Base-by-base conservation (phyloP, 2,113 vertebrate species). In the Eubucco bourcierii region DNA sequence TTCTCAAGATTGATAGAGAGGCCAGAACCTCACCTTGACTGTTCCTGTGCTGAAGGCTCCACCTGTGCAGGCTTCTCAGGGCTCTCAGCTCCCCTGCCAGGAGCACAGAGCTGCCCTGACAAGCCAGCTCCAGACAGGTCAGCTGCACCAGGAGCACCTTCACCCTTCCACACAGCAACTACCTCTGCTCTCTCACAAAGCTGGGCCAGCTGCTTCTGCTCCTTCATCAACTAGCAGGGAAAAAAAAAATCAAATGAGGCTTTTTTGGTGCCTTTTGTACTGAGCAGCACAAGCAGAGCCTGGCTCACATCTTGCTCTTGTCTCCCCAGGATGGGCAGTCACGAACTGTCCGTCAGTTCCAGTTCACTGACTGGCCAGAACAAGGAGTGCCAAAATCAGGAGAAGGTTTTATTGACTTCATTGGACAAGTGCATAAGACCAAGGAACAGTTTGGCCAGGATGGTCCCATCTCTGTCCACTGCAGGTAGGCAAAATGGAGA, bases 391-490 rank as follows among this genome's bases (percentile, higher is more conserved):
- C 99, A 84, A 99, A 99, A 95, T 99, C 99, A 0, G 99, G 99
- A 33, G 99, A 99, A 96, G 99, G 99, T 37, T 99, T 99, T 81
- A 99, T 99, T 1, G 99, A 99, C 93, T 99, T 99, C 96, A 99
- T 99, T 2, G 99, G 99, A 46, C 99, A 99, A 94, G 99, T 99
- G 46, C 99, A 99, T 95, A 99, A 99, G 98, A 99, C 99, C 95
- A 99, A 99, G 98, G 99, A 99, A 93, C 99, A 99, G 98, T 99
- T 99, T 41, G 99, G 99, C 78, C 99, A 99, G 96, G 99, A 99
- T 2, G 99, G 99, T 15, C 99, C 99, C 34, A 99, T 99, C 95
- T 99, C 99, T 60, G 99, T 99, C 87, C 99, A 99, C 97, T 99
- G 99, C 99, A 99, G 99, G 99, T 99, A 94, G 76, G 96, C 56